Base-by-base conservation (phyloP, 2,113 vertebrate species). In the Ophthalmolycus amberensis region DNA sequence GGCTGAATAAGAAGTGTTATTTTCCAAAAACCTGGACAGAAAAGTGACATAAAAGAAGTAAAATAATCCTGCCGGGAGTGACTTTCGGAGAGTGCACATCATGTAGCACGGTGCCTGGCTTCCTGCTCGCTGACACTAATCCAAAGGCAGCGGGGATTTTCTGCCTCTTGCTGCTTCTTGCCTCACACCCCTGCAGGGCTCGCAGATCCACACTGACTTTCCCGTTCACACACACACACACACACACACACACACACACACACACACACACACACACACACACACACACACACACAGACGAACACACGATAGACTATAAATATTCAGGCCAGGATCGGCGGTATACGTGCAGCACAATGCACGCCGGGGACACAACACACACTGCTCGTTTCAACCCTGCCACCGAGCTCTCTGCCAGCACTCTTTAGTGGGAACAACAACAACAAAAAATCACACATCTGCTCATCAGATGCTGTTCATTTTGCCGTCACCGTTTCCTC, bases 141-240 rank as follows among this genome's bases (percentile, higher is more conserved):
- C 93, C 91, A 90, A 92, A 85, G 85, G 87, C 90, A 88, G 88
- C 72, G 38, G 90, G 91, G 90, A 93, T 93, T 91, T 93, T 92
- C 80, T 91, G 89, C 88, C 88, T 93, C 93, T 94, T 93, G 91
- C 93, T 92, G 92, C 87, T 91, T 93, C 93, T 93, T 94, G 92
- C 92, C 91, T 93, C 91, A 92, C 91, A 90, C 92, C 89, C 93
- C 91, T 92, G 85, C 92, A 91, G 90, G 86, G 88, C 80, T 88
- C 83, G 81, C 85, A 92, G 83, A 92, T 88, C 83, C n/a, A n/a
- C n/a, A n/a, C n/a, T n/a, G n/a, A n/a, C n/a, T n/a, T n/a, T n/a
- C n/a, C n/a, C n/a, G n/a, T n/a, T n/a, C n/a, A n/a, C n/a, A n/a
- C n/a, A n/a, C n/a, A n/a, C n/a, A n/a, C n/a, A n/a, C n/a, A n/a